phyloP scores from a whole-genome alignment of 2,797 vertebrate species.

The Craterocephalus amniculus region DNA sequence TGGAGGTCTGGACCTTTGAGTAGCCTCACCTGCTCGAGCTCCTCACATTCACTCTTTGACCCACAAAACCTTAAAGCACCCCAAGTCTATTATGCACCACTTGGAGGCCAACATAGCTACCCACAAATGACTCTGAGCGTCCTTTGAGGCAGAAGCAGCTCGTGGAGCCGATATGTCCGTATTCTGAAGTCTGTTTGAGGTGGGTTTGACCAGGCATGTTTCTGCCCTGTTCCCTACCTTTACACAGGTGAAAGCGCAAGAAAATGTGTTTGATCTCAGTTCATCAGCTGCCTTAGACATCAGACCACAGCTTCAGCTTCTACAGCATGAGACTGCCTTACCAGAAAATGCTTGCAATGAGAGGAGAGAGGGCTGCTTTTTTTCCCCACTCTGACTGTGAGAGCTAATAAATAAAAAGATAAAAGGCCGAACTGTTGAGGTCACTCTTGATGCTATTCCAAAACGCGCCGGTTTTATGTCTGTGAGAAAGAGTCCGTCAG shows the following conservation, averaged over 20 bases:
- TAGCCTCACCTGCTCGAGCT: conserved; percentile 53
- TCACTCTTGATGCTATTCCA: conserved; percentile 21
- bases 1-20: conserved; percentile 93
- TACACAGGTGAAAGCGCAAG: conserved; percentile 24
- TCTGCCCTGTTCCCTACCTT: conserved; percentile 7
- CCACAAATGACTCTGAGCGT: conserved; percentile 36
- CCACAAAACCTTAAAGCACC: conserved; percentile 22
- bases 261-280: conserved; percentile 45
- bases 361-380: conserved; percentile 26
- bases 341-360: conserved; percentile 40
- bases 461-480: conserved; percentile 36
- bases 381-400: conserved; percentile 12
- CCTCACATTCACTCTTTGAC: conserved; percentile 18
- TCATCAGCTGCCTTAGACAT: conserved; percentile 70
- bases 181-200: conserved; percentile 13
- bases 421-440: conserved; percentile 19
- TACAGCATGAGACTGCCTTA: conserved; percentile 74
- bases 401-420: conserved; percentile 3
- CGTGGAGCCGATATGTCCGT: not conserved
- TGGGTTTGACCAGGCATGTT: conserved; percentile 19
- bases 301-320: conserved; percentile 50
- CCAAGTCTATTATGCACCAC: conserved; percentile 48
- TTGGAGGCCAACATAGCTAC: conserved; percentile 39
- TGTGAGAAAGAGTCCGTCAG: conserved; percentile 30
- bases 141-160: conserved; percentile 33